These are phyloP conservation scores for Imbricaverruca yamaguchii DNA, from an alignment of 2,888 invertebrate species.

Conservation along the genomic window DNA sequence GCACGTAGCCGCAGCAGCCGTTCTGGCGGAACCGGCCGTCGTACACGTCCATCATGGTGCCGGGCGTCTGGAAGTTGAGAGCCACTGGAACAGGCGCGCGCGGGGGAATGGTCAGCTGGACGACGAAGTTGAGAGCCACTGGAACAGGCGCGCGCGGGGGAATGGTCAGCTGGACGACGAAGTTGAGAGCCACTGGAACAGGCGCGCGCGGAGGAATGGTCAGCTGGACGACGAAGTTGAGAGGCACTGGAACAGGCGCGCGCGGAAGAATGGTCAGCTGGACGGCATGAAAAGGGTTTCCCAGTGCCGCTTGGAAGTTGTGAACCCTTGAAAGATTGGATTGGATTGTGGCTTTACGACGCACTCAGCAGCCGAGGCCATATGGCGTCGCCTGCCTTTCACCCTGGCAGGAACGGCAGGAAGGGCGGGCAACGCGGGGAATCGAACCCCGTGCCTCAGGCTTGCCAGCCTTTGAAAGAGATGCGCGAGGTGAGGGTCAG, in stretches of 20 bases:
- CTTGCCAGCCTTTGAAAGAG: slow-evolving; percentile 38
- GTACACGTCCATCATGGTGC: slow-evolving; percentile 54
- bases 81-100: slow-evolving; percentile 40
- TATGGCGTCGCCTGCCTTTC: too few species aligned
- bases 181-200: slow-evolving; percentile 47
- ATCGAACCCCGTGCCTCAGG: too few species aligned
- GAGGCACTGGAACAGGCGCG: slow-evolving; percentile 40
- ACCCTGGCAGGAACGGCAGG: neutral
- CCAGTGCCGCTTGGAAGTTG: slow-evolving; percentile 49
- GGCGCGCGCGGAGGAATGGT: neutral
- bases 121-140: slow-evolving; percentile 48
- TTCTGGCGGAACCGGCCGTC: slow-evolving; percentile 53
- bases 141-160: neutral
- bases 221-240: slow-evolving; percentile 44
- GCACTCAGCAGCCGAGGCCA: too few species aligned
- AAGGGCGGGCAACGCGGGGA: too few species aligned
- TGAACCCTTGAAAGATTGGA: slow-evolving; percentile 39
- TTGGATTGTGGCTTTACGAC: too few species aligned
- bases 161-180: slow-evolving; percentile 33
- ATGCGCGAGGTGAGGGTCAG: neutral
- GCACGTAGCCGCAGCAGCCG: slow-evolving; percentile 52
- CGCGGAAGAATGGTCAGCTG: neutral
- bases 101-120: neutral
- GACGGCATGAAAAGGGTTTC: too few species aligned
- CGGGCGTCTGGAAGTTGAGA: slow-evolving; percentile 53